Evolutionary conservation across 2,797 vertebrate genomes (phyloP).

Genomic region (Sebastes glaucus): DNA sequence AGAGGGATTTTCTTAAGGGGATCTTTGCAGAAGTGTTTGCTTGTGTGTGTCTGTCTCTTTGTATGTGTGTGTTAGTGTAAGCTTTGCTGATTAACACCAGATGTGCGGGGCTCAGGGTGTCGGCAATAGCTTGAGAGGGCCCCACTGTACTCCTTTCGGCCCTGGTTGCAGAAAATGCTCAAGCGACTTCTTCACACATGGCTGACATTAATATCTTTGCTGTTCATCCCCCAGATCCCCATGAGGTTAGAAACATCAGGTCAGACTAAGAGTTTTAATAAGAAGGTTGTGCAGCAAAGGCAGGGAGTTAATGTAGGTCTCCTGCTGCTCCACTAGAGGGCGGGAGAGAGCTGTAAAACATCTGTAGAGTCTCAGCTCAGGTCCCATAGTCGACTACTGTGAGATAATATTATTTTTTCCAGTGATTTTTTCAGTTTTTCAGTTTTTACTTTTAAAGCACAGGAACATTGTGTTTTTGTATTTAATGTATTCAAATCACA

Average conservation of each 20-base stretch:
- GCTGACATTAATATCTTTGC: constrained; percentile 60
- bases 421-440: not conserved
- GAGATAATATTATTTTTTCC: not conserved
- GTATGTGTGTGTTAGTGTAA: constrained; percentile 67
- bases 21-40: constrained; percentile 70
- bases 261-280: constrained; percentile 43
- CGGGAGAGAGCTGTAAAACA: constrained; percentile 60
- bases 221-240: constrained; percentile 44
- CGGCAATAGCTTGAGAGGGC: constrained; percentile 58
- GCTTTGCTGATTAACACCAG: constrained; percentile 76
- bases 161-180: constrained; percentile 42
- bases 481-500: not conserved
- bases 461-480: not conserved
- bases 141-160: constrained; percentile 56
- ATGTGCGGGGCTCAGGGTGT: constrained; percentile 75
- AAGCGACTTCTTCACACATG: constrained; percentile 65
- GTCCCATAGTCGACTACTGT: too few species aligned
- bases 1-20: constrained; percentile 77
- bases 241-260: constrained; percentile 51
- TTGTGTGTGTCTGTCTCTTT: constrained; percentile 63
- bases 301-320: not conserved
- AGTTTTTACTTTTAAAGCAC: not conserved
- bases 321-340: constrained; percentile 64
- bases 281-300: not conserved
- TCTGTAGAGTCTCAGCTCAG: not conserved